Conservation (phyloP, 1,140 invertebrate genomes). For the Pomacea maculata region DNA sequence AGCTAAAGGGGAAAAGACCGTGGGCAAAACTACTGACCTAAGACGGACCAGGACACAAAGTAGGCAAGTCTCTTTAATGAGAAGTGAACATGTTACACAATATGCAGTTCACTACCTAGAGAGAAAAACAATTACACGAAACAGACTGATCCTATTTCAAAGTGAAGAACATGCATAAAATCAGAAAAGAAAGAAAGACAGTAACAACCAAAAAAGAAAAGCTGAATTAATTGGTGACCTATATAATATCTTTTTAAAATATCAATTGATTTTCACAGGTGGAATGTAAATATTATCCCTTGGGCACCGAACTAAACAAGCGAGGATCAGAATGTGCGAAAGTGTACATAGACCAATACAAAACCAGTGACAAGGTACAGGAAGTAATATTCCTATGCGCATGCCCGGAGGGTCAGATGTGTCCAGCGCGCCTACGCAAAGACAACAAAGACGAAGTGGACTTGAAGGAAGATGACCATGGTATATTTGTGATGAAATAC, state of each 20-base stretch:
- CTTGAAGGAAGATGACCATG: constrained; percentile 19
- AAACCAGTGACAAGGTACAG: constrained; percentile 26
- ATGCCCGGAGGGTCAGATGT: constrained; percentile 31
- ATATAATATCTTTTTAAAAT: background rate
- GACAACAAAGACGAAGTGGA: constrained; percentile 17
- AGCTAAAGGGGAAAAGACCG: too few species aligned
- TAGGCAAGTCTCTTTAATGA: too few species aligned
- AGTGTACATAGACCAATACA: constrained; percentile 28
- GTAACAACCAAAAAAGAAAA: background rate
- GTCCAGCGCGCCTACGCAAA: constrained; percentile 27
- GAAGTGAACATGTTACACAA: too few species aligned
- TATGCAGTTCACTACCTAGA: too few species aligned
- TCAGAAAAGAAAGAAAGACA: background rate
- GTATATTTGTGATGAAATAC: constrained; percentile 25
- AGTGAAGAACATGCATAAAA: too few species aligned
- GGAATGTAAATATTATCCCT: background rate
- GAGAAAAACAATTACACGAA: too few species aligned
- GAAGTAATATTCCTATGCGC: constrained; percentile 34
- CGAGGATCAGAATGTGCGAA: constrained; percentile 22
- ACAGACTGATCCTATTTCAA: too few species aligned
- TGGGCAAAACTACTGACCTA: too few species aligned
- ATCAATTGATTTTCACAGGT: constrained; percentile 1
- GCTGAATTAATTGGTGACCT: too few species aligned
- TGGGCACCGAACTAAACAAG: background rate
- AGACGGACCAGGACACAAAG: too few species aligned